phyloP scores from a whole-genome alignment of 2,888 invertebrate genomes.

The Standfussiana lucernea region DNA sequence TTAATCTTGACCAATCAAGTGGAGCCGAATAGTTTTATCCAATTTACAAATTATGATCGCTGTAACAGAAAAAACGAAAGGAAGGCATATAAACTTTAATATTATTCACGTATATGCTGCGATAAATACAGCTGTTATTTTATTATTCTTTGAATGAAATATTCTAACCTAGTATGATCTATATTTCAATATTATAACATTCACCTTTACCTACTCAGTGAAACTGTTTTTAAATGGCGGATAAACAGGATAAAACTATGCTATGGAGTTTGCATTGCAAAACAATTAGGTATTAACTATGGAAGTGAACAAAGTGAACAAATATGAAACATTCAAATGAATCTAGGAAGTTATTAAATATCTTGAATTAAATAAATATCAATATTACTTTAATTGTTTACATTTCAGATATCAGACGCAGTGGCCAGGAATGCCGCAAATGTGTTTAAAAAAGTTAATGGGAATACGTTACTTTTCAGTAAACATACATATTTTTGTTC shows the following conservation, averaged over 20 bases:
- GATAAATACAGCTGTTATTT: not conserved
- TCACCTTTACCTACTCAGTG: conserved; percentile 3
- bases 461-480: conserved; percentile 9
- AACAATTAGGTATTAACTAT: not conserved
- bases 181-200: not conserved
- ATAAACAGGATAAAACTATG: conserved; percentile 21
- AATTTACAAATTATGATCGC: not conserved
- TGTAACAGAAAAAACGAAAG: not conserved
- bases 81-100: not conserved
- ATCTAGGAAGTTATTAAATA: not conserved
- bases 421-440: not conserved
- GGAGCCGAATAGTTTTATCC: not conserved
- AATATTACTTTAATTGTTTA: not conserved
- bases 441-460: not conserved
- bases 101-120: not conserved
- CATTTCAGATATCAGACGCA: not conserved
- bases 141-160: not conserved
- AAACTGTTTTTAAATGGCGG: conserved; percentile 21
- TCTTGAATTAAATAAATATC: not conserved
- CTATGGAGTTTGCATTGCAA: not conserved
- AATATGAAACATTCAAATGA: not conserved
- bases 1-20: not conserved
- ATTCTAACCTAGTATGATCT: too few species aligned
- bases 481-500: not conserved
- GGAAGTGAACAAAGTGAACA: not conserved